A percentile compares a stretch with the other conserved stretches of the same genome.
phyloP scores from a whole-genome alignment of 2,797 vertebrate genomes.

The Hybognathus amarus region DNA sequence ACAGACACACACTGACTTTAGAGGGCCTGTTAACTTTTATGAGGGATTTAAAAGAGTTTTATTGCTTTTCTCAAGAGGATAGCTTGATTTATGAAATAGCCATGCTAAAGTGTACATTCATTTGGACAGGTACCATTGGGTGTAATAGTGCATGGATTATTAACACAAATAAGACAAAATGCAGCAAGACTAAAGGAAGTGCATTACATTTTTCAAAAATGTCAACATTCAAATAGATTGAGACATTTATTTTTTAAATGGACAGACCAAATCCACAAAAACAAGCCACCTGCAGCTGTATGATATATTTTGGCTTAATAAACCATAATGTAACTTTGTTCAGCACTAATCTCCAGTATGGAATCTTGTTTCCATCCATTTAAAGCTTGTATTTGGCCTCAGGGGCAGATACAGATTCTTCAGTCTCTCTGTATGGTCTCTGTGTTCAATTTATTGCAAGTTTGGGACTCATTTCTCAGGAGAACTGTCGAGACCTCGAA shows the following conservation, averaged over 20 bases:
- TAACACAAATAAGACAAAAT: conserved; percentile 30
- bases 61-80: conserved; percentile 31
- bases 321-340: background rate
- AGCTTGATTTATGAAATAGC: conserved; percentile 28
- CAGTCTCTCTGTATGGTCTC: background rate
- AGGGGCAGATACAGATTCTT: conserved; percentile 10
- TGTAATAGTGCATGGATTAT: conserved; percentile 35
- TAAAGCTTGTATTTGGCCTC: conserved; percentile 9
- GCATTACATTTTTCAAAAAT: background rate
- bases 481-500: conserved; percentile 21
- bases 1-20: conserved; percentile 46
- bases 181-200: background rate
- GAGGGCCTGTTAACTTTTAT: conserved; percentile 58
- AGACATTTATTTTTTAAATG: background rate
- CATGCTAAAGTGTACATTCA: conserved; percentile 8
- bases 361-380: conserved; percentile 19
- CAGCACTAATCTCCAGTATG: background rate
- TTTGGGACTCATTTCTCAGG: conserved; percentile 15
- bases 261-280: background rate
- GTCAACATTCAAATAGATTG: background rate
- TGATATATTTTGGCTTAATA: conserved; percentile 2
- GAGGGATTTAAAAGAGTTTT: conserved; percentile 51
- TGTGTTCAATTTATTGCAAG: conserved; percentile 10
- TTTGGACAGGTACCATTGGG: conserved; percentile 34
- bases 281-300: background rate